Conservation (phyloP, 2,888 invertebrate genomes). For the Eustalomyia histrio region DNA sequence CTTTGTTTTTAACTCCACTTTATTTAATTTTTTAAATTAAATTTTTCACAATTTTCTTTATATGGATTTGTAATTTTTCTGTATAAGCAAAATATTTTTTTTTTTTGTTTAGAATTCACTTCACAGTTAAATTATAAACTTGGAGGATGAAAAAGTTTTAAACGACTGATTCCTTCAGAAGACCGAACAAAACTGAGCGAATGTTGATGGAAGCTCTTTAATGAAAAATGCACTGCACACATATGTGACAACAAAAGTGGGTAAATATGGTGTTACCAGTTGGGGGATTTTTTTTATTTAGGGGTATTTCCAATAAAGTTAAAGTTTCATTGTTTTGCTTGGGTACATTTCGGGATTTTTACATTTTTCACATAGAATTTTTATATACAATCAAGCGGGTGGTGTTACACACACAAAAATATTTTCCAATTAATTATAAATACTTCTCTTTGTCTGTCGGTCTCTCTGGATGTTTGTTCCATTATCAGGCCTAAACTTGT, state of each 20-base stretch:
- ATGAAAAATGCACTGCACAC: conserved; percentile 41
- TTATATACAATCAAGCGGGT: too few relatives aligned
- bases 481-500: too few relatives aligned
- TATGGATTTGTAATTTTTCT: conserved; percentile 41
- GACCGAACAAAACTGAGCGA: conserved; percentile 77
- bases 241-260: too few relatives aligned
- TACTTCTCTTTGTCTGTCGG: too few relatives aligned
- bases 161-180: conserved; percentile 76
- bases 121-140: conserved; percentile 35
- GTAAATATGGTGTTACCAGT: conserved; percentile 38
- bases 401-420: too few relatives aligned
- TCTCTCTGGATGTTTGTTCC: too few relatives aligned
- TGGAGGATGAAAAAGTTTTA: conserved; percentile 44
- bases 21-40: conserved; percentile 21
- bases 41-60: conserved; percentile 29
- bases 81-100: conserved; percentile 41
- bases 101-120: conserved; percentile 53
- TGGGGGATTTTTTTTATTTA: background rate
- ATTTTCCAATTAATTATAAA: too few relatives aligned
- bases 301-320: background rate
- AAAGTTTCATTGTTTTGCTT: background rate
- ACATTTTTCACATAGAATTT: too few relatives aligned
- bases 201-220: conserved; percentile 36
- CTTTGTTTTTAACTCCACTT: conserved; percentile 16
- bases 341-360: background rate